Evolutionary conservation across 2,113 vertebrate species (phyloP).

Genomic region (Cyphomyrus discorhynchus): DNA sequence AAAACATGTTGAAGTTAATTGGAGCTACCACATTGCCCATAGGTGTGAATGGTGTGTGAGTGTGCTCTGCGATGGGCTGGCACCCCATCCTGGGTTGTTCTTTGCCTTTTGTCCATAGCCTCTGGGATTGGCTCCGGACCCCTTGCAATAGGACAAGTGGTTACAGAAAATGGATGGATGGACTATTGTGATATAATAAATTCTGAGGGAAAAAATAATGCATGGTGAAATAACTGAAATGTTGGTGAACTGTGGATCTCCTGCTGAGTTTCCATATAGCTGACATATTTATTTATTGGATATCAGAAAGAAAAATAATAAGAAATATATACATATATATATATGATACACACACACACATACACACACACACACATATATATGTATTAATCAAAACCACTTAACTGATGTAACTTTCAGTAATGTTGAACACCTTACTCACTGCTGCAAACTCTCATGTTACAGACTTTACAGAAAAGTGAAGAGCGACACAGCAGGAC

Average conservation of each 20-base stretch:
- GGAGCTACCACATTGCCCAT: too few relatives aligned
- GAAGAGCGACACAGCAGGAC: background rate
- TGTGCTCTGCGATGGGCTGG: too few relatives aligned
- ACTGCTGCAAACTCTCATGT: background rate
- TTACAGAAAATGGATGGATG: background rate
- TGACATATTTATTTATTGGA: background rate
- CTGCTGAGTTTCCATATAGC: background rate
- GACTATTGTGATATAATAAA: background rate
- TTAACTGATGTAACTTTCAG: background rate
- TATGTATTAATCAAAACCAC: background rate
- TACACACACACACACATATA: background rate
- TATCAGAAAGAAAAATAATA: background rate
- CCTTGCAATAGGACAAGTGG: background rate
- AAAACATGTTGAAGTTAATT: too few relatives aligned
- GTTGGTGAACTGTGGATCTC: background rate
- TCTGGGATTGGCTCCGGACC: background rate
- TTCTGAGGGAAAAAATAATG: background rate
- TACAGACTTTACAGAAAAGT: background rate
- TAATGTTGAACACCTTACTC: background rate
- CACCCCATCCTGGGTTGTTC: too few relatives aligned
- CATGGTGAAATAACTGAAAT: background rate
- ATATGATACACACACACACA: too few relatives aligned
- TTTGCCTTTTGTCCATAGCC: background rate
- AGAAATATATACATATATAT: too few relatives aligned
- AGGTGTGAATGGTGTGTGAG: too few relatives aligned